These are phyloP conservation scores for Chlamydotis undulata DNA, from an alignment of 2,113 vertebrate species.

Conservation along the genomic window DNA sequence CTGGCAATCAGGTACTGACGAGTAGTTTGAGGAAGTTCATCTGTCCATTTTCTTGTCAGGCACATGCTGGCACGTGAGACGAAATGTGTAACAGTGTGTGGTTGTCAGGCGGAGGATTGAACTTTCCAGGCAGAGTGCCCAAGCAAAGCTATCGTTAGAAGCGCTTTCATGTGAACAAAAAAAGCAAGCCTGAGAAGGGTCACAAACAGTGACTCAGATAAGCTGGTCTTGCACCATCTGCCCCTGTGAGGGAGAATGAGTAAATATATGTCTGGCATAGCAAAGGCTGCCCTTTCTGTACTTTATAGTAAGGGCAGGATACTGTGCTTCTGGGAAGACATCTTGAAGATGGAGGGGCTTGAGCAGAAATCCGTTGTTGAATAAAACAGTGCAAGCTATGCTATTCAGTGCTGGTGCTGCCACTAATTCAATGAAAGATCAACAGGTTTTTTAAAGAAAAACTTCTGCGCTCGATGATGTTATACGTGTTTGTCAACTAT, in stretches of 20 bases:
- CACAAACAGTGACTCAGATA: background rate
- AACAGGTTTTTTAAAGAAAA: background rate
- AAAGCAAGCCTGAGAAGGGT: background rate
- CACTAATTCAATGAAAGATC: background rate
- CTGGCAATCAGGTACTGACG: background rate
- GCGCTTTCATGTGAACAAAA: background rate
- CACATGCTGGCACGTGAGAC: background rate
- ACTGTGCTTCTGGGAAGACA: background rate
- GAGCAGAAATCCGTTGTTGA: background rate
- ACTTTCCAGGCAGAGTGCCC: background rate
- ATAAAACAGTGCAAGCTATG: background rate
- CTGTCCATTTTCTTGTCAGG: background rate
- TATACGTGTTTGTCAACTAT: background rate
- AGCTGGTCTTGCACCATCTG: background rate
- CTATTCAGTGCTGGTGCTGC: background rate
- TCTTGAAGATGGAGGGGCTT: background rate
- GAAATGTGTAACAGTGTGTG: background rate
- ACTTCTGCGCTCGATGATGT: background rate
- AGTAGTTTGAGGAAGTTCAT: background rate
- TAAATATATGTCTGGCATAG: background rate
- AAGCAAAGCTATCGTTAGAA: background rate
- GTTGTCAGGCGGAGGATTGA: fast-evolving
- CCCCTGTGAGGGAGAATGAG: fast-evolving
- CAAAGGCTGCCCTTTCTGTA: background rate
- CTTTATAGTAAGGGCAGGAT: background rate